phyloP scores from a whole-genome alignment of 1,140 invertebrate species.

The Hyposmocoma kahamanoa region DNA sequence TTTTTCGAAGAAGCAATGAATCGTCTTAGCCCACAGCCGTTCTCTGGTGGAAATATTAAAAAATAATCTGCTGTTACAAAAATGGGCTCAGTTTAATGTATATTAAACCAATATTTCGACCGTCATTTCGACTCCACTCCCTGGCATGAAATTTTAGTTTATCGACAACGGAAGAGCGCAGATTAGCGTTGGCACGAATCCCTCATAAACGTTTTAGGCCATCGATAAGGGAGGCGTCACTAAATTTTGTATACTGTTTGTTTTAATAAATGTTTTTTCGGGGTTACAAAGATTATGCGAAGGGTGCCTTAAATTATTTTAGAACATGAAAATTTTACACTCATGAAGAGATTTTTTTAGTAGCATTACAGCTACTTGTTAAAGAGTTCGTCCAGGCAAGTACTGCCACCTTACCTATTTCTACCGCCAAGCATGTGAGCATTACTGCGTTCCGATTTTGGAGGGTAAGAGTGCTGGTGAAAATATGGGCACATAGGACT shows the following conservation, averaged over 20 bases:
- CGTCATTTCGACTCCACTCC: background rate
- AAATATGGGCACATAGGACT: no score
- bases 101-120: background rate
- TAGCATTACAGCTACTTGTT: background rate
- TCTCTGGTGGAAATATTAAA: no score
- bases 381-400: no score
- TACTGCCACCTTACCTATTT: no score
- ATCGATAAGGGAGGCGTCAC: constrained; percentile 34
- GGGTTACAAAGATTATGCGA: background rate
- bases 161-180: constrained; percentile 59
- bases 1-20: no score
- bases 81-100: no score
- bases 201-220: constrained; percentile 58
- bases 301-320: background rate
- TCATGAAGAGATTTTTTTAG: background rate
- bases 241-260: constrained; percentile 1
- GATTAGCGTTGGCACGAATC: constrained; percentile 64
- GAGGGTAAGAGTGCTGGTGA: no score
- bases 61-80: no score
- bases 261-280: background rate
- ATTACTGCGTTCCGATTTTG: no score
- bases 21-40: no score
- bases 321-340: background rate
- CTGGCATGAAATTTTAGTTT: constrained; percentile 43
- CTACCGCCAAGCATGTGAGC: no score